Evolutionary conservation across 2,888 invertebrate species (phyloP), one percentile per base, ranked within the genome.

Genomic region (Macrophya annulata): DNA sequence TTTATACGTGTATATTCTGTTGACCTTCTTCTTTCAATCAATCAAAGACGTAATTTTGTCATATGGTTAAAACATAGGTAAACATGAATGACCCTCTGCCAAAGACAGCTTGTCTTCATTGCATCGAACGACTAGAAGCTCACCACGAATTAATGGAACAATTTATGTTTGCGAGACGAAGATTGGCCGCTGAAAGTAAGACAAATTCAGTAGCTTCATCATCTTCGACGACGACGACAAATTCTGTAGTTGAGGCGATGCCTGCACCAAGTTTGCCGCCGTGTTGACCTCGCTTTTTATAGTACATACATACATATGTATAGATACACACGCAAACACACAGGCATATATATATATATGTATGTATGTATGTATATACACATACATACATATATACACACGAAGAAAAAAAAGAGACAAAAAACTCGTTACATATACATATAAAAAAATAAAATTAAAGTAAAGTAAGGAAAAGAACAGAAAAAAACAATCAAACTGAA

Each of bases 31-130:
- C 31, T 31, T 31, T 31, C 3, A 3, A 31, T 31, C 31, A 3
- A 31, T 4, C 68, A 68, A 31, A 37, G 40, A n/a, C 43, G 12
- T 77, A 25, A 12, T 71, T 82, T 72, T 40, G 10, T 25, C 37
- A 6, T 37, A 43, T 9, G 6, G 43, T 43, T 3, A 72, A 68
- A 15, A 3, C 40, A 17, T 31, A 94, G 94, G 93, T 94, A 74
- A 92, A 93, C 87, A 90, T 93, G 59, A 93, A 93, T 86, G 94
- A 94, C 89, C 94, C 94, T 55, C 89, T 94, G 85, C 94, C 94
- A 85, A 94, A 94, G 90, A 94, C 94, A 43, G 94, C 95, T 76
- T 95, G 95, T 90, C 92, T 95, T 86, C 94, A 94, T 86, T 95
- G 95, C 89, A 94, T 95, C 86, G 93, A 94, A 86, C 93, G 94